Evolutionary conservation across 2,113 vertebrate species (phyloP).

Genomic region (Nothocercus julius): DNA sequence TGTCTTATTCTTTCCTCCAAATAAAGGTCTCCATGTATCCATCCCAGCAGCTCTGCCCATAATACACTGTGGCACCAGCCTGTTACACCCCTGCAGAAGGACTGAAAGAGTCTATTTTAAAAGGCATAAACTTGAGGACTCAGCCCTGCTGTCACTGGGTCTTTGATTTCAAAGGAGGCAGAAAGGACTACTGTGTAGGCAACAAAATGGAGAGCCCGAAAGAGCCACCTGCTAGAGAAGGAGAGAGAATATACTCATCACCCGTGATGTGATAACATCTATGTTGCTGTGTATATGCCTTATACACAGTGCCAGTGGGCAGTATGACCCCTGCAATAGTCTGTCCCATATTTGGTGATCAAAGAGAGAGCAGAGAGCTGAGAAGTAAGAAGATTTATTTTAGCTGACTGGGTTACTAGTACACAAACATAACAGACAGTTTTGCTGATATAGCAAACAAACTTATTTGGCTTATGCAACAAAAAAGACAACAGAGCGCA

Average conservation of each 20-base stretch:
- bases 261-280: background rate
- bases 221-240: slow-evolving; percentile 44
- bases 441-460: slow-evolving; percentile 16
- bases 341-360: background rate
- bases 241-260: background rate
- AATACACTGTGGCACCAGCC: slow-evolving; percentile 34
- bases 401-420: slow-evolving; percentile 32
- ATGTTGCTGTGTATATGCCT: background rate
- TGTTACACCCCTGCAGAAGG: background rate
- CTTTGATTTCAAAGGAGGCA: slow-evolving; percentile 53
- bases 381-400: slow-evolving; percentile 50
- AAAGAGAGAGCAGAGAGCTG: slow-evolving; percentile 35
- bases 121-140: slow-evolving; percentile 25
- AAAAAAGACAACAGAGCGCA: background rate
- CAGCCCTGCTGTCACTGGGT: slow-evolving; percentile 3
- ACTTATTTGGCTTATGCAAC: background rate
- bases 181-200: slow-evolving; percentile 50
- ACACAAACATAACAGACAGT: background rate
- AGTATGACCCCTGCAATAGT: background rate
- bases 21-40: background rate
- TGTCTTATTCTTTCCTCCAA: background rate
- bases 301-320: background rate
- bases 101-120: slow-evolving; percentile 57
- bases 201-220: slow-evolving; percentile 49
- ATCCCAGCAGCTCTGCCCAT: slow-evolving; percentile 43